Percentiles rank a stretch among this genome's conserved stretches.
Evolutionary conservation across 2,113 vertebrate species (phyloP).

Genomic region (Recurvirostra avosetta): DNA sequence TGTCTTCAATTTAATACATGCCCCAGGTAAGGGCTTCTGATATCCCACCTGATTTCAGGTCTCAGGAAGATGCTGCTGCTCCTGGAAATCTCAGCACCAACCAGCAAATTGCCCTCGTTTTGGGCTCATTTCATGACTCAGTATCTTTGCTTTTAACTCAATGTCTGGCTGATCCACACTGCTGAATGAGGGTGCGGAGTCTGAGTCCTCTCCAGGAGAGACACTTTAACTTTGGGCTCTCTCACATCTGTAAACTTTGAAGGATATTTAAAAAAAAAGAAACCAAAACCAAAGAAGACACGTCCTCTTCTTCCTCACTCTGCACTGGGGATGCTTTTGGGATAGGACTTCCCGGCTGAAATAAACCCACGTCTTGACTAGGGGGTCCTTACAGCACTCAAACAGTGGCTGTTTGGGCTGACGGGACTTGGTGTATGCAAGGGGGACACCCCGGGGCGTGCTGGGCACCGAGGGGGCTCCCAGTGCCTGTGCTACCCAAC

Average conservation of each 20-base stretch:
- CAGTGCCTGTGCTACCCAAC: fast-evolving
- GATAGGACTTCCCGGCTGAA: not conserved
- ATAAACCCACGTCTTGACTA: not conserved
- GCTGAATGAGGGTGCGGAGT: not conserved
- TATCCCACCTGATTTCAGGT: not conserved
- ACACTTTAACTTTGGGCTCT: not conserved
- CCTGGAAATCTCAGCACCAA: not conserved
- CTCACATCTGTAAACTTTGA: not conserved
- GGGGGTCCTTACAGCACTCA: not conserved
- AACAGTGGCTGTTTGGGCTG: not conserved
- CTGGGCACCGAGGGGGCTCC: not conserved
- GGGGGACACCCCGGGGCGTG: fast-evolving
- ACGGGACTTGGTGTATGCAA: not conserved
- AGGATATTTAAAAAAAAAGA: not conserved
- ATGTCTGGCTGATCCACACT: not conserved
- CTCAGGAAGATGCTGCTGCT: not conserved
- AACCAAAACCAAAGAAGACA: not conserved
- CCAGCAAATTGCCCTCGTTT: not conserved
- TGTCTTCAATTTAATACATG: not conserved
- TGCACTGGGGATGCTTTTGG: not conserved
- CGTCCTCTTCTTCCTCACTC: not conserved
- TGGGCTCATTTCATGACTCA: not conserved
- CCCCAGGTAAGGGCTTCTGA: not conserved
- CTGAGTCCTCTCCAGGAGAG: not conserved
- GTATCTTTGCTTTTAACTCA: not conserved